Evolutionary conservation across 2,888 invertebrate genomes (phyloP).

Genomic region (Cryptophagus acutangulus): DNA sequence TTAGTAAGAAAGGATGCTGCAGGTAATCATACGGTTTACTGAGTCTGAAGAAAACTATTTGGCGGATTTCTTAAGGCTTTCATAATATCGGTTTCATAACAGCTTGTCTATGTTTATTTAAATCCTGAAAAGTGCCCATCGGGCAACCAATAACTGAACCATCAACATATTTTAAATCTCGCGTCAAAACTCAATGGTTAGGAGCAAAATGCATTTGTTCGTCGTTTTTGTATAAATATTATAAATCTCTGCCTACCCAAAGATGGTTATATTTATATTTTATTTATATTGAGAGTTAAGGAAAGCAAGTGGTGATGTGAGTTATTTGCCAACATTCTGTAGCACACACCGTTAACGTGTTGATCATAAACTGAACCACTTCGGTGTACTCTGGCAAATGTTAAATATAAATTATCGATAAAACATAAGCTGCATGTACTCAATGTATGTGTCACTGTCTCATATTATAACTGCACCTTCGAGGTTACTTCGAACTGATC

Average conservation of each 20-base stretch:
- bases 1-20: too few relatives aligned
- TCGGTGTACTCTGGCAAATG: constrained; percentile 6
- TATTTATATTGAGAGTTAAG: constrained; percentile 4
- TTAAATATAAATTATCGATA: constrained; percentile 8
- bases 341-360: constrained; percentile 11
- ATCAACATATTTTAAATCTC: constrained; percentile 10
- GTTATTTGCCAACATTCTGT: constrained; percentile 12
- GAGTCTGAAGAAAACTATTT: too few relatives aligned
- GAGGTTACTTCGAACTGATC: constrained; percentile 10
- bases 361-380: constrained; percentile 15
- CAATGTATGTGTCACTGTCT: constrained; percentile 6
- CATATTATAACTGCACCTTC: constrained; percentile 7
- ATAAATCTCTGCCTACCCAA: constrained; percentile 5
- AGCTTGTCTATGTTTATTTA: constrained; percentile 14
- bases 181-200: background rate
- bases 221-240: background rate
- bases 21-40: too few relatives aligned
- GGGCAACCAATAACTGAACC: constrained; percentile 15
- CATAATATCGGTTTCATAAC: background rate
- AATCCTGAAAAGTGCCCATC: constrained; percentile 10
- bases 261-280: constrained; percentile 4
- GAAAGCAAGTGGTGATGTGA: constrained; percentile 10
- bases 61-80: background rate
- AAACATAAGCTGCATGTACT: constrained; percentile 4
- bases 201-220: constrained; percentile 6